These are phyloP conservation scores for Heliocidaris tuberculata DNA, from an alignment of 35 echinoderm and acorn worm species.

Conservation along the genomic window DNA sequence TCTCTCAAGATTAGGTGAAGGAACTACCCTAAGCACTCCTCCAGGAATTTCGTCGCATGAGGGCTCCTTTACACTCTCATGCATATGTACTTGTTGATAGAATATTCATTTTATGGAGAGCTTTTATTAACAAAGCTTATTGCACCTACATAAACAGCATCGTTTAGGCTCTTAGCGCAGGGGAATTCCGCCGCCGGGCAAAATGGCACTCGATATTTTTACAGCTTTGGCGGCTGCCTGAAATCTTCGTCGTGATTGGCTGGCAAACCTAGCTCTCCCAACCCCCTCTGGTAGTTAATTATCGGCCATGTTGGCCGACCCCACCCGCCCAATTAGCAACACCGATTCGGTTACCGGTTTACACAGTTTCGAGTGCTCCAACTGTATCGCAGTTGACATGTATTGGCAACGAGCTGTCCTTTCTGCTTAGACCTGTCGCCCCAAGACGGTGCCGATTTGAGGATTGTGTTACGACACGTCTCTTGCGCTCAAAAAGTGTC, in stretches of 20 bases:
- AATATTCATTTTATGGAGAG: conserved; percentile 58
- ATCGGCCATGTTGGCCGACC: conserved; percentile 64
- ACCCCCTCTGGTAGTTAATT: conserved; percentile 71
- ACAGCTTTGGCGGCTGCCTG: conserved; percentile 63
- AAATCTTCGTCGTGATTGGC: conserved; percentile 54
- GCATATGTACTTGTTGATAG: conserved; percentile 67
- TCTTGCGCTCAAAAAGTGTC: conserved; percentile 48
- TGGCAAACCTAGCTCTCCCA: conserved; percentile 44
- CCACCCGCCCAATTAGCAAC: conserved; percentile 69
- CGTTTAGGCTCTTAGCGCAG: conserved; percentile 59
- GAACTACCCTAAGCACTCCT: conserved; percentile 24
- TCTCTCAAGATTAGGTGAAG: conserved; percentile 6
- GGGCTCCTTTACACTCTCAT: conserved; percentile 34
- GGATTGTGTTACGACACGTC: conserved; percentile 42
- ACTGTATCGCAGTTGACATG: conserved; percentile 51
- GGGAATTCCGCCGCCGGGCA: conserved; percentile 64
- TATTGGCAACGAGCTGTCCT: conserved; percentile 49
- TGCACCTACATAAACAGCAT: conserved; percentile 72
- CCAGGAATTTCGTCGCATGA: conserved; percentile 34
- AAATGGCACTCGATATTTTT: conserved; percentile 67
- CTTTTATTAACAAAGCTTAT: conserved; percentile 71
- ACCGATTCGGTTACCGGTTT: conserved; percentile 65
- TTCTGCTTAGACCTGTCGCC: conserved; percentile 39
- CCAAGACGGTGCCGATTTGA: conserved; percentile 46
- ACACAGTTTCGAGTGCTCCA: conserved; percentile 51